Percentiles rank a stretch among this genome's conserved stretches.
Conservation (phyloP, 2,888 invertebrate genomes). For the Epinotia brunnichana region DNA sequence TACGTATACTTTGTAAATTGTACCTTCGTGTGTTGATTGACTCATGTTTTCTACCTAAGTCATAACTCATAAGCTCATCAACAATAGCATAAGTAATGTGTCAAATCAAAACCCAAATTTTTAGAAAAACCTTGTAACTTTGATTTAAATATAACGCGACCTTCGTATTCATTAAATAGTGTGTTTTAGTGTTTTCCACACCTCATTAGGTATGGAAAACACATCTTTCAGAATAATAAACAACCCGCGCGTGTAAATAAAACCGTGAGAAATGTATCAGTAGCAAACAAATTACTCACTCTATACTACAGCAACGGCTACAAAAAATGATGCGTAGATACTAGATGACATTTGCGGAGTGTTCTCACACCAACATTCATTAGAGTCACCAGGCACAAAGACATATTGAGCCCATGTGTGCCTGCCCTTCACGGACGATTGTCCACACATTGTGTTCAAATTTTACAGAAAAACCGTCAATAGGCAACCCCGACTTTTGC, state of each 20-base stretch:
- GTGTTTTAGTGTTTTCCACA: too few species aligned
- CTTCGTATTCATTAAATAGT: too few species aligned
- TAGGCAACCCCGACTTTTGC: constrained; percentile 75
- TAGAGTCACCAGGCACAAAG: constrained; percentile 70
- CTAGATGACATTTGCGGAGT: constrained; percentile 53
- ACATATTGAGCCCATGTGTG: constrained; percentile 80
- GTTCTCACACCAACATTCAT: constrained; percentile 71
- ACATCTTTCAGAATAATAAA: background rate
- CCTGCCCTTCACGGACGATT: constrained; percentile 71
- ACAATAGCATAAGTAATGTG: background rate
- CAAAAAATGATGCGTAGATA: constrained; percentile 51
- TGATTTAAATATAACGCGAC: background rate
- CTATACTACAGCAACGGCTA: constrained; percentile 42
- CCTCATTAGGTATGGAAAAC: background rate
- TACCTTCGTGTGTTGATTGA: background rate
- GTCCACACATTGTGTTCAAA: constrained; percentile 68
- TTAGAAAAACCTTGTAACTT: background rate
- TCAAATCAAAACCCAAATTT: background rate
- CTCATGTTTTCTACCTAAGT: background rate
- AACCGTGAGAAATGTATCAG: constrained; percentile 50
- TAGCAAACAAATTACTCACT: constrained; percentile 45
- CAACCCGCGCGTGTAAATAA: constrained; percentile 14
- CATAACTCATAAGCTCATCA: too few species aligned
- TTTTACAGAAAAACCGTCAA: constrained; percentile 71
- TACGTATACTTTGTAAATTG: too few species aligned